Evolutionary conservation across 2,797 vertebrate species (phyloP), one percentile per base, ranked within the genome.

Genomic region (Odontamblyopus rebecca): DNA sequence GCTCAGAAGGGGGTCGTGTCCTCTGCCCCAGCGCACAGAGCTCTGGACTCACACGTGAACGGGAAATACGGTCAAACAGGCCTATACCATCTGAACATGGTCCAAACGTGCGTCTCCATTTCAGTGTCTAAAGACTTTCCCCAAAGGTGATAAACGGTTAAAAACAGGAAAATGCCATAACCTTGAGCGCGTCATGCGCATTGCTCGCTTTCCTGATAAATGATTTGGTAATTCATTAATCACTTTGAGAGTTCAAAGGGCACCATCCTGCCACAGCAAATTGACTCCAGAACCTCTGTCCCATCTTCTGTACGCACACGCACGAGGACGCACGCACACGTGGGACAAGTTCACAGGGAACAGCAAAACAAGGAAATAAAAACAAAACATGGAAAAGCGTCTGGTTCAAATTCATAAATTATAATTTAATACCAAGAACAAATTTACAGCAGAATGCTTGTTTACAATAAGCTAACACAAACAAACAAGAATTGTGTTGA

Each of bases 401-500:
- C 93, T 92, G 94, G 96, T 96, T 97, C 95, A 95, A 97, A 97
- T 96, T 97, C 95, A 98, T 97, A 98, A 97, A 97, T 98, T 98
- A 98, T 97, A 97, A 98, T 98, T 97, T 97, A 97, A 98, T 98
- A 97, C 96, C 96, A 98, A 97, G 95, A 97, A 98, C 96, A 97
- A 95, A 97, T 97, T 95, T 97, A 98, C 97, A 97, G 96, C 96
- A 97, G 93, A 97, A 98, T 96, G 96, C 95, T 96, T 96, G 96
- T 97, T 96, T 97, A 97, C 97, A 98, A 97, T 96, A 96, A 96
- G 95, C 96, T 97, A 97, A 97, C 96, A 97, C 95, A 97, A 97
- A 97, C 96, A 96, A 97, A 96, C 95, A 96, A 95, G 95, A 94
- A 93, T 95, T 94, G 95, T 96, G 95, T 94, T 95, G 93, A 95